Base-by-base conservation (phyloP, 2,797 vertebrate species). In the Enteromius treurensis region DNA sequence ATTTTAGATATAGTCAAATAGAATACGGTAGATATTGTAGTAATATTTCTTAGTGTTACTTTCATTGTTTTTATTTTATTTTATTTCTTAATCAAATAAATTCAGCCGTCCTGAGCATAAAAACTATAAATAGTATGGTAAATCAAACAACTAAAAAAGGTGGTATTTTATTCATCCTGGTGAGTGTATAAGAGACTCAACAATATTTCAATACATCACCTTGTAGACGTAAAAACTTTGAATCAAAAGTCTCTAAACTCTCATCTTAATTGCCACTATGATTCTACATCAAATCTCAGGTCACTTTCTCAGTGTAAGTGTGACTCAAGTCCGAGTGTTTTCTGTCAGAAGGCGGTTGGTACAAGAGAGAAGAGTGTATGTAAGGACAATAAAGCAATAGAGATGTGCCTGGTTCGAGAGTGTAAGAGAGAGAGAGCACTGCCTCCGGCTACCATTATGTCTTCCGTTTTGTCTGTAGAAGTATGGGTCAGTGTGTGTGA, bases 401-500 rank as follows among this genome's bases (percentile, higher is more conserved):
- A 81, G 60, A 67, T 68, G 62, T 82, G 81, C 65, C 58, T 77
- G 49, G 6, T 68, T 76, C 13, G 19, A 77, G 62, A 77, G 76
- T 40, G 76, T 26, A 29, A 77, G 55, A 77, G 58, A 77, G 34
- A 64, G 71, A 82, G 76, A 70, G 42, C 70, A 74, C 34, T 80
- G 69, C 77, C 78, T 84, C 47, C 37, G 74, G 81, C 81, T 79
- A 79, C 68, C 70, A 84, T 84, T 80, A 84, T 84, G 77, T 84
- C 67, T 83, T 65, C 67, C 58, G 71, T n/a, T 71, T 78, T 79
- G 76, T 84, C 77, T 74, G 70, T 68, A 80, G 77, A 75, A 67
- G 77, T 74, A 81, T 82, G 74, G 65, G 82, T 86, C 78, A 80
- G 71, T 81, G 85, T 80, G 80, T 80, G 82, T 70, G 77, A 71